These are phyloP conservation scores for Harpagus bidentatus DNA, from an alignment of 2,113 vertebrate species.

Conservation along the genomic window DNA sequence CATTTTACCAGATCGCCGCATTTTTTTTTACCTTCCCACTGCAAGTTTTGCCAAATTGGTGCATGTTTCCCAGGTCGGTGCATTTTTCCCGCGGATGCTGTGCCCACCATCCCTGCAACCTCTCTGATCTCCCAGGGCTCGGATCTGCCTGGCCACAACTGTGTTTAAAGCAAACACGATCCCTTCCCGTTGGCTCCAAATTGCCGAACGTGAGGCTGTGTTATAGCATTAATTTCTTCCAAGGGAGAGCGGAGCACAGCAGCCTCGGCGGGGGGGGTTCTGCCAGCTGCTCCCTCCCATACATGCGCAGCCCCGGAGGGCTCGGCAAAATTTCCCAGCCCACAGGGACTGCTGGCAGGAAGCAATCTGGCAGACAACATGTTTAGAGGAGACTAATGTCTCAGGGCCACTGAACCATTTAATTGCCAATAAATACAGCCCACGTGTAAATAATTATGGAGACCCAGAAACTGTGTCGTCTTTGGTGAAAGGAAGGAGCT, in stretches of 20 bases:
- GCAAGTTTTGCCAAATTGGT: background rate
- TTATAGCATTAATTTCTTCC: background rate
- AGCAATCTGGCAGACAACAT: constrained; percentile 19
- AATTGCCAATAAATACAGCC: constrained; percentile 47
- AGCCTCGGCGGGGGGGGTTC: background rate
- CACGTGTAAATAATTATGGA: constrained; percentile 9
- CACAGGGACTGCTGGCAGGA: background rate
- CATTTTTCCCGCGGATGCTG: background rate
- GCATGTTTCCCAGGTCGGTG: accelerated
- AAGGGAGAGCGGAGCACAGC: accelerated
- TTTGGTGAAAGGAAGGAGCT: background rate
- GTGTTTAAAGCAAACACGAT: background rate
- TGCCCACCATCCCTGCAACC: background rate
- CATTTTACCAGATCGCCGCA: background rate
- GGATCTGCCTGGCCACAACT: accelerated
- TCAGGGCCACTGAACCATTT: background rate
- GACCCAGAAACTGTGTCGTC: background rate
- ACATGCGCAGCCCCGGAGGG: accelerated
- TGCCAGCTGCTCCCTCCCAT: background rate
- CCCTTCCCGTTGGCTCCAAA: background rate
- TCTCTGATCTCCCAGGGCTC: background rate
- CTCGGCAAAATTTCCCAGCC: background rate
- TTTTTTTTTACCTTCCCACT: background rate
- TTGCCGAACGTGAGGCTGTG: background rate
- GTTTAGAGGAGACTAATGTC: constrained; percentile 40